Conservation (phyloP, 1,140 invertebrate species). For the Dysdera silvatica region DNA sequence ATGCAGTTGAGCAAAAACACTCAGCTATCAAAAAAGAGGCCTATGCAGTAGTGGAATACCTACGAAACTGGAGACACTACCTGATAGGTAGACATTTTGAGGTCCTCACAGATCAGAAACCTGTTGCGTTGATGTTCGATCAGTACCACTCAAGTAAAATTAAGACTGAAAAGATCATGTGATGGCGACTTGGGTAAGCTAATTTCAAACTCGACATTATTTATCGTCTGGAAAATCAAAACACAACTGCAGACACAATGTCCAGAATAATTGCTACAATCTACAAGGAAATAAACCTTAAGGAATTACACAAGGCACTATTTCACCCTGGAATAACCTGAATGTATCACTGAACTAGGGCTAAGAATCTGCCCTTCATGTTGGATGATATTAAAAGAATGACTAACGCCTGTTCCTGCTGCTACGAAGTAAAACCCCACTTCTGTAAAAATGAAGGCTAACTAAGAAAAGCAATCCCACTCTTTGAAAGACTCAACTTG, state of each 20-base stretch:
- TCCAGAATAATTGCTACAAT: not conserved
- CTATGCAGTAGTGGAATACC: constrained; percentile 1
- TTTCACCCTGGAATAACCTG: constrained; percentile 15
- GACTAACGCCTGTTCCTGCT: not conserved
- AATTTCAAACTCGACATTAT: constrained; percentile 13
- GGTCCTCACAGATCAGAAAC: constrained; percentile 4
- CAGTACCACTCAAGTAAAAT: constrained; percentile 9
- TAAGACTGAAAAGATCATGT: constrained; percentile 24
- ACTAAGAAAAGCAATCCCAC: constrained; percentile 34
- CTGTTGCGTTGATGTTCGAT: constrained; percentile 24
- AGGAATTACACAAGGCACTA: constrained; percentile 6
- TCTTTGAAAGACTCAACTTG: constrained; percentile 36
- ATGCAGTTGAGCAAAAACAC: not conserved
- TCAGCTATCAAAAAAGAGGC: constrained; percentile 20
- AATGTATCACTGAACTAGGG: constrained; percentile 13
- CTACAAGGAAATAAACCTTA: not conserved
- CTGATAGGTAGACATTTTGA: constrained; percentile 5
- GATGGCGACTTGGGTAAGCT: constrained; percentile 23
- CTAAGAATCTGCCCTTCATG: constrained; percentile 2
- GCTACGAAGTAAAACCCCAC: constrained; percentile 30
- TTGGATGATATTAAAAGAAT: constrained; percentile 22
- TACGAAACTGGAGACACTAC: constrained; percentile 1
- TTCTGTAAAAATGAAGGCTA: constrained; percentile 17
- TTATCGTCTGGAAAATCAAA: constrained; percentile 5
- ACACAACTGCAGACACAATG: constrained; percentile 7